phyloP scores from a whole-genome alignment of 37 sponge, comb jelly and placozoan species.

The Beroe ovata region DNA sequence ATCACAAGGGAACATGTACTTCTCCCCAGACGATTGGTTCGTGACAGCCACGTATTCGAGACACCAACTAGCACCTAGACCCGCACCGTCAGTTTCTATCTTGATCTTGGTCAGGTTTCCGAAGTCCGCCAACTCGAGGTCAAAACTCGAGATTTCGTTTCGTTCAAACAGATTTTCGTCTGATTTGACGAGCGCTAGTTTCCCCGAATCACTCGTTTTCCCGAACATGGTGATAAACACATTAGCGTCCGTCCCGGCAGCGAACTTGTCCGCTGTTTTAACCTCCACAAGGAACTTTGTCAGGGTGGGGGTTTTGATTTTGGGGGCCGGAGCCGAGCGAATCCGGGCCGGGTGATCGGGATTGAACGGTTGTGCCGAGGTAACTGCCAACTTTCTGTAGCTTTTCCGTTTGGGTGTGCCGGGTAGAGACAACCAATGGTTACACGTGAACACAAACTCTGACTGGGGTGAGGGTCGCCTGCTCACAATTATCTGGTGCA shows the following conservation, averaged over 20 bases:
- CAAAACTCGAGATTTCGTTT: slow-evolving; percentile 34
- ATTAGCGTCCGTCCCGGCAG: slow-evolving; percentile 66
- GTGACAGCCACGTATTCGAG: slow-evolving; percentile 40
- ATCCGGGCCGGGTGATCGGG: slow-evolving; percentile 59
- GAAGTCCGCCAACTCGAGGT: slow-evolving; percentile 33
- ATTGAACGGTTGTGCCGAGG: slow-evolving; percentile 8
- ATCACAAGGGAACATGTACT: slow-evolving; percentile 39
- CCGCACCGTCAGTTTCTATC: slow-evolving; percentile 45
- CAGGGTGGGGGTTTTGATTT: background rate
- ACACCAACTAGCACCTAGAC: slow-evolving; percentile 66
- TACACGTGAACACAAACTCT: slow-evolving; percentile 27
- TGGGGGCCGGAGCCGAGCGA: background rate
- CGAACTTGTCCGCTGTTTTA: slow-evolving; percentile 58
- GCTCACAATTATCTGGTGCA: slow-evolving; percentile 34
- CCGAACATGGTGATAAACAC: slow-evolving; percentile 51
- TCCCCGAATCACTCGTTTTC: slow-evolving; percentile 17
- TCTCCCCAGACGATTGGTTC: slow-evolving; percentile 40
- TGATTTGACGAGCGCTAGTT: slow-evolving; percentile 44
- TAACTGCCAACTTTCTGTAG: slow-evolving; percentile 46
- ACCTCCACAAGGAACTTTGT: slow-evolving; percentile 35
- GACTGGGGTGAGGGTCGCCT: background rate
- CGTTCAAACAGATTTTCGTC: slow-evolving; percentile 60
- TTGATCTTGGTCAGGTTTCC: slow-evolving; percentile 25
- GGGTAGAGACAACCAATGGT: slow-evolving; percentile 57
- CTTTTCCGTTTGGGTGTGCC: slow-evolving; percentile 39